phyloP scores from a whole-genome alignment of 1,140 invertebrate genomes.

The Drosophila repleta region DNA sequence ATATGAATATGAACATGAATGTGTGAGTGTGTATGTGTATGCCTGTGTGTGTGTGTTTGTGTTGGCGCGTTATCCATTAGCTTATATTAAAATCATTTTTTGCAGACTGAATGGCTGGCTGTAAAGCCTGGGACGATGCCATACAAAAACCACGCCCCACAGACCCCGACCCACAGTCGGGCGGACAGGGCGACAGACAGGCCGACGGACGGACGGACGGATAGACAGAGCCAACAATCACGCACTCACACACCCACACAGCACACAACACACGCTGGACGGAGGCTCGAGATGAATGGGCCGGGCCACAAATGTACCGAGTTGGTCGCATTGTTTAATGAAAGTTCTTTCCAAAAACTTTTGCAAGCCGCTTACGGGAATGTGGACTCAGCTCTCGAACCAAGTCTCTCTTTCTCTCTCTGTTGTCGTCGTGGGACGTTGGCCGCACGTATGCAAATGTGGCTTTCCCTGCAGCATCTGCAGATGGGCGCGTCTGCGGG shows the following conservation, averaged over 20 bases:
- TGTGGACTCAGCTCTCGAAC: slow-evolving; percentile 41
- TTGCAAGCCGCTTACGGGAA: slow-evolving; percentile 40
- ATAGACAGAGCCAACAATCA: slow-evolving; percentile 66
- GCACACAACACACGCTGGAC: slow-evolving; percentile 16
- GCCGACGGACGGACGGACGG: slow-evolving; percentile 9
- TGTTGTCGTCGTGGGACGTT: slow-evolving; percentile 65
- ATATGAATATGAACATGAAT: slow-evolving; percentile 27
- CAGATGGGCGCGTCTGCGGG: slow-evolving; percentile 29
- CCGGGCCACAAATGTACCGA: slow-evolving; percentile 62
- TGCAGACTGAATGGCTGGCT: slow-evolving; percentile 70
- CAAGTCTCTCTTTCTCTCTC: slow-evolving; percentile 23
- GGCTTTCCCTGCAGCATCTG: slow-evolving; percentile 47
- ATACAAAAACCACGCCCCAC: slow-evolving; percentile 23
- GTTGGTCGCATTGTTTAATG: slow-evolving; percentile 79
- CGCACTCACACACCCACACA: slow-evolving; percentile 25
- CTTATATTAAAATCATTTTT: slow-evolving; percentile 81
- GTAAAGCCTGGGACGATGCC: slow-evolving; percentile 22
- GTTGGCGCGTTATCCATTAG: slow-evolving; percentile 76
- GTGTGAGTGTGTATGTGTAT: slow-evolving; percentile 28
- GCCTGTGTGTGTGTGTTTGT: slow-evolving; percentile 37
- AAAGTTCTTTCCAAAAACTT: slow-evolving; percentile 81
- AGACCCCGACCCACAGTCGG: slow-evolving; percentile 26
- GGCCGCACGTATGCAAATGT: slow-evolving; percentile 77
- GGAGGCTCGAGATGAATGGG: slow-evolving; percentile 43
- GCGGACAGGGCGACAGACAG: no score